Conservation (phyloP, 2,888 invertebrate genomes). For the Cetonia aurata region DNA sequence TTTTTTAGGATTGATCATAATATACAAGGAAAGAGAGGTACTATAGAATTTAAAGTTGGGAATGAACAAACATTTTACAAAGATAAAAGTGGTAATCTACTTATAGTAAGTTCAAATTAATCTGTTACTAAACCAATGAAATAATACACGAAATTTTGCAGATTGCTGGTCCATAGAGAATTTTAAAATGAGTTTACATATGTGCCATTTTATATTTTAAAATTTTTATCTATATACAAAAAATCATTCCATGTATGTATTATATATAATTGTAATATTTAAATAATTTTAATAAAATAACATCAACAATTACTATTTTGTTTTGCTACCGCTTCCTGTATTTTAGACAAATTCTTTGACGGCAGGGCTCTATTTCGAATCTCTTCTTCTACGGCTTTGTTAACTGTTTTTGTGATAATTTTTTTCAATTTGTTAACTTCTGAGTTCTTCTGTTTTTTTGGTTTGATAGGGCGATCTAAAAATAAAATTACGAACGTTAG, state of each 20-base stretch:
- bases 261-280: constrained; percentile 44
- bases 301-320: constrained; percentile 52
- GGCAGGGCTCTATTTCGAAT: constrained; percentile 71
- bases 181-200: constrained; percentile 21
- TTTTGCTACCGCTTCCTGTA: constrained; percentile 69
- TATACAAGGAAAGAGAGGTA: constrained; percentile 87
- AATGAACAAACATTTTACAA: constrained; percentile 80
- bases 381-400: constrained; percentile 77
- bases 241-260: constrained; percentile 41
- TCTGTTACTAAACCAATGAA: background rate
- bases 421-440: constrained; percentile 76
- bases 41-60: constrained; percentile 86
- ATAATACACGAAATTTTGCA: constrained; percentile 43
- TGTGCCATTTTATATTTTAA: constrained; percentile 38
- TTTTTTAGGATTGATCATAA: constrained; percentile 83
- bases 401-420: constrained; percentile 77
- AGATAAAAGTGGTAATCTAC: constrained; percentile 86
- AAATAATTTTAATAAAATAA: constrained; percentile 36
- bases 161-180: constrained; percentile 53
- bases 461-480: constrained; percentile 75
- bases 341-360: constrained; percentile 67
- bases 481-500: constrained; percentile 44
- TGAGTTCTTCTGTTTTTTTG: constrained; percentile 72
- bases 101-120: constrained; percentile 75
- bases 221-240: constrained; percentile 21